Evolutionary conservation across 2,113 vertebrate genomes (phyloP), one percentile per base, ranked within the genome.

Genomic region (Phycodurus eques): DNA sequence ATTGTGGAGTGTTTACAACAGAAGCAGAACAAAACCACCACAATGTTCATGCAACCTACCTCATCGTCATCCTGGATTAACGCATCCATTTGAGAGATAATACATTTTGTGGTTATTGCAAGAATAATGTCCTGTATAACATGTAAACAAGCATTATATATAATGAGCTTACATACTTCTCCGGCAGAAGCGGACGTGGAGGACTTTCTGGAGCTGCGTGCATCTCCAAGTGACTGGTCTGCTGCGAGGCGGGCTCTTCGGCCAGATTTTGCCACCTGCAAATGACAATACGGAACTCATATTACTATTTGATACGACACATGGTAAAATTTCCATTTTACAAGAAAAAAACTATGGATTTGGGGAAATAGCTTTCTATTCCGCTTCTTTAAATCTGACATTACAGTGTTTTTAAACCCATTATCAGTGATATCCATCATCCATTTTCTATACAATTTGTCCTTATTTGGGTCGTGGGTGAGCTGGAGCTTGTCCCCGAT

Each of bases 241-340:
- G 88, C 91, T 0, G 92, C 76, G 20, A 88, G 90, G 0, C 90
- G 91, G 80, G 96, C 94, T 78, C 96, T 92, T 53, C 96, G 92
- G 60, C 96, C 95, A 85, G 94, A 94, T 84, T 92, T 95, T 71
- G 92, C 81, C 12, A 91, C 90, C 96, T 98, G 77, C 62, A 31
- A 84, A 68, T 39, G 64, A 47, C 11, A 20, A 1, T 6, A 69
- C 5, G 6, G 76, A 12, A 56, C 8, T 59, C 31, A 35, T 33
- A 35, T 61, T 35, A 61, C 31, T 61, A 35, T 61, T 35, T 6
- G 59, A 35, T 12, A 35, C 3, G 31, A 61, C 6, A 35, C 8
- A 35, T 8, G 15, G 59, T 17, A 8, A 15, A 35, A 15, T 6
- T 14, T 61, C 8, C 49, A 51, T 51, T 4, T 6, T 17, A 51